Evolutionary conservation across 2,888 invertebrate species (phyloP), one percentile per base, ranked within the genome.

Genomic region (Conops quadrifasciatus): DNA sequence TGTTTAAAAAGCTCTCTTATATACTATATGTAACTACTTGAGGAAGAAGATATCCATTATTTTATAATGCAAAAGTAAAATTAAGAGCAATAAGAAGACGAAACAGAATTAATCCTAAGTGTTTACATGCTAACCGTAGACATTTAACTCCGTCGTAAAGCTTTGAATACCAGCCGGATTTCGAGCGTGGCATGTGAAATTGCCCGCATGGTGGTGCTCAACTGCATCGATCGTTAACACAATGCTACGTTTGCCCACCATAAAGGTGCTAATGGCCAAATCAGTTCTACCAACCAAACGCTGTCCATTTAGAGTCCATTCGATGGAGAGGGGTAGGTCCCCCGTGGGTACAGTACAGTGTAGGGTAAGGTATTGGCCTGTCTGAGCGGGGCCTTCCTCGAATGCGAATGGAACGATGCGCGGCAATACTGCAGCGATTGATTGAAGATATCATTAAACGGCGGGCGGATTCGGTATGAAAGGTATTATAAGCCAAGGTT

Each of bases 321-420:
- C 88, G 76, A 95, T 91, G 75, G 88, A 89, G 77, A 95, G 87
- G 45, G 95, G 95, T 78, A 92, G 88, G 87, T 95, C 94, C 77
- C 95, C 94, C 81, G 91, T 90, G 71, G 91, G 89, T 76, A 92
- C 90, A 60, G 91, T 90, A 84, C 93, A 93, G 80, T 90, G 90
- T 75, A 91, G 88, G 73, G 90, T 85, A 36, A 85, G 76, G 77
- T 84, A 91, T 85, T 93, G 93, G 77, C 93, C 94, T 82, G 91
- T 91, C 86, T 90, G 91, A 79, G 93, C 90, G 80, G 93, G 92
- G 77, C 90, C 89, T 84, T 90, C 89, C 76, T 93, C 93, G 86
- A 94, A 93, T 85, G 90, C 90, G 87, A 94, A 94, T 80, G 93
- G 93, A 86, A 89, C 91, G 87, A 94, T 93, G 86, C 90, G 91